Conservation (phyloP, 2,797 vertebrate species). For the Manis crassicaudata region DNA sequence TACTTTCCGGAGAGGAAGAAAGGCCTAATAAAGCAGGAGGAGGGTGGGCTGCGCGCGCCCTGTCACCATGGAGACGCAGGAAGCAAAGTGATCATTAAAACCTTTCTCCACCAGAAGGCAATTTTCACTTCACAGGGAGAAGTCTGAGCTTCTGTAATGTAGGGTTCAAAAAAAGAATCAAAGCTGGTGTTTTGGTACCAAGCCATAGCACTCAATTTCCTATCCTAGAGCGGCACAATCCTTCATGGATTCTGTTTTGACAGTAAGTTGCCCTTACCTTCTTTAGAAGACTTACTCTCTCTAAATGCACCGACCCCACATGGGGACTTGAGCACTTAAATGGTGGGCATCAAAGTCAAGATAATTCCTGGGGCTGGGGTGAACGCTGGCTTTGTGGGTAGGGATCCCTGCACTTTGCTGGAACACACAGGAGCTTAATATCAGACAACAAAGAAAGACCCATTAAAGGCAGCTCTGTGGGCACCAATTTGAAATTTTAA, state of each 20-base stretch:
- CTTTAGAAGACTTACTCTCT: conserved; percentile 54
- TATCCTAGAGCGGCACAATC: background rate
- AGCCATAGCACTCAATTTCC: conserved; percentile 18
- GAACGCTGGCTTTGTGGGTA: background rate
- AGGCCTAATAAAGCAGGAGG: conserved; percentile 78
- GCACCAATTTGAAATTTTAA: conserved; percentile 35
- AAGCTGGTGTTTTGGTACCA: background rate
- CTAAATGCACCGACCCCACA: background rate
- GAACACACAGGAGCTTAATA: background rate
- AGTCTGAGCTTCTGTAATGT: conserved; percentile 75
- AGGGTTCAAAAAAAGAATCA: conserved; percentile 61
- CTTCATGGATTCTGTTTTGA: background rate
- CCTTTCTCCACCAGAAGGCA: conserved; percentile 81
- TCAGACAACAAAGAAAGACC: conserved; percentile 46
- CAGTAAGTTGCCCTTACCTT: conserved; percentile 33
- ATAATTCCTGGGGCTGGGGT: background rate
- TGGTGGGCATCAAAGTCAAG: background rate
- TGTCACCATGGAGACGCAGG: conserved; percentile 86
- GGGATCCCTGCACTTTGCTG: background rate
- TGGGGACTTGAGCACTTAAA: conserved; percentile 60
- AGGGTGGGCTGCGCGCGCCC: conserved; percentile 75
- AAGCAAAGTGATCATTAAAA: conserved; percentile 86
- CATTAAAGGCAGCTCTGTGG: conserved; percentile 57
- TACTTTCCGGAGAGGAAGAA: conserved; percentile 63
- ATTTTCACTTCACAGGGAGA: conserved; percentile 82